Evolutionary conservation across 2,888 invertebrate species (phyloP).

Genomic region (Rutpela maculata): DNA sequence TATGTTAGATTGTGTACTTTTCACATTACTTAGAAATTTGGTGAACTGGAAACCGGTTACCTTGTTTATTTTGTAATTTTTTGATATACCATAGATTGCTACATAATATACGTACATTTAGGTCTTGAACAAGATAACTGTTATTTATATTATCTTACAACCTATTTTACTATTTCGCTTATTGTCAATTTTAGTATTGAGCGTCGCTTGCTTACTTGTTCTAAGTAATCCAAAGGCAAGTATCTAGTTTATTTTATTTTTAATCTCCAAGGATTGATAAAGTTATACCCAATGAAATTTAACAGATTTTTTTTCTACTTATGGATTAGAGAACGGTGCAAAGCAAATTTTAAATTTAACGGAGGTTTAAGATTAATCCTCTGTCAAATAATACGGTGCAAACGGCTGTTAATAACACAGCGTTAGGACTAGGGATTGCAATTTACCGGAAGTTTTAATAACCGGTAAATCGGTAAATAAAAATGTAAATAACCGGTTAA

Average conservation of each 20-base stretch:
- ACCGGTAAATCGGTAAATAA: too few relatives aligned
- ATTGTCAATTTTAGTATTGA: background rate
- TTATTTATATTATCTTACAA: slow-evolving; percentile 28
- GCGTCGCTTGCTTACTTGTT: background rate
- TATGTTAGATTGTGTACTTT: slow-evolving; percentile 68
- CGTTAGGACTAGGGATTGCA: too few relatives aligned
- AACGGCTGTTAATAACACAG: too few relatives aligned
- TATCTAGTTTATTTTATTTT: background rate
- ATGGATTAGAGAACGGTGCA: too few relatives aligned
- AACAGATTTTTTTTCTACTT: too few relatives aligned
- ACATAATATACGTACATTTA: slow-evolving; percentile 24
- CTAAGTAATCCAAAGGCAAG: background rate
- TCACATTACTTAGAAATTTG: slow-evolving; percentile 71
- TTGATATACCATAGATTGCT: slow-evolving; percentile 46
- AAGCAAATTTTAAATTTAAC: too few relatives aligned
- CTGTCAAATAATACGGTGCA: too few relatives aligned
- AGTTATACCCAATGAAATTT: too few relatives aligned
- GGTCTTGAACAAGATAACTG: slow-evolving; percentile 27
- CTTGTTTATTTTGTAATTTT: slow-evolving; percentile 66
- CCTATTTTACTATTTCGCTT: background rate
- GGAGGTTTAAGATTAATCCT: too few relatives aligned
- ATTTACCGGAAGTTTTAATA: too few relatives aligned
- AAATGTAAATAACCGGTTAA: too few relatives aligned
- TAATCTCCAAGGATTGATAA: background rate
- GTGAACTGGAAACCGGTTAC: slow-evolving; percentile 70